These are phyloP conservation scores for Drosophila murphyi DNA, from an alignment of 1,140 invertebrate species.

Conservation along the genomic window DNA sequence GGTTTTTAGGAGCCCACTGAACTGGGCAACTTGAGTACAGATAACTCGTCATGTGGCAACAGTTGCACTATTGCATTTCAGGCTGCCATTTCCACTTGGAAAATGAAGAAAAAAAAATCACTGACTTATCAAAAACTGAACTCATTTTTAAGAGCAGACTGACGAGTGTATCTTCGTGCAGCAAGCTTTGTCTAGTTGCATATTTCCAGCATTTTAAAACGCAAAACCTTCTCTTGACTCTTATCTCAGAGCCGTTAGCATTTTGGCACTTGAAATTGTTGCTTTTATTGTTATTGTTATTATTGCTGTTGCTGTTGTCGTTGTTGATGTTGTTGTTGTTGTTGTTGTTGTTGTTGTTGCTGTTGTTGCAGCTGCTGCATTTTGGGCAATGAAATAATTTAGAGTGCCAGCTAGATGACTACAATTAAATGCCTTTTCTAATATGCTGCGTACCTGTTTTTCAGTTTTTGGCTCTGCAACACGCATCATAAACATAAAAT, in stretches of 20 bases:
- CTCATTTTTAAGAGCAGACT: not conserved
- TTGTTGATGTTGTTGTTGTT: constrained; percentile 5
- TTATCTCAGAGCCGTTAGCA: constrained; percentile 64
- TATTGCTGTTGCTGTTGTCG: not conserved
- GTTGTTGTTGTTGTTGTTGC: constrained; percentile 5
- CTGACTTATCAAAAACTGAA: not conserved
- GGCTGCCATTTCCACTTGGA: no score
- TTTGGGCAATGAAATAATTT: constrained; percentile 67
- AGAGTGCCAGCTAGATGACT: constrained; percentile 65
- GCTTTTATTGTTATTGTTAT: constrained; percentile 31
- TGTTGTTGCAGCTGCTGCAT: constrained; percentile 1
- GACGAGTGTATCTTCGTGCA: not conserved
- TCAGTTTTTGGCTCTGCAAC: constrained; percentile 29
- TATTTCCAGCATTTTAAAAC: constrained; percentile 24
- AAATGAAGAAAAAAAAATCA: no score
- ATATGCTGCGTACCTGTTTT: constrained; percentile 71
- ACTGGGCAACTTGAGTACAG: no score
- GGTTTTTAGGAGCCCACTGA: no score
- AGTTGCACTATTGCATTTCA: no score
- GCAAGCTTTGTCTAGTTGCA: constrained; percentile 9
- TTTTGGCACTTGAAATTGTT: constrained; percentile 65
- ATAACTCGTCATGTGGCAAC: no score
- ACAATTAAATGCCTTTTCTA: constrained; percentile 77
- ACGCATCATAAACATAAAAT: constrained; percentile 60
- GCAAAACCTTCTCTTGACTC: constrained; percentile 17